These are phyloP conservation scores for Crossaster papposus DNA, from an alignment of 53 echinoderm and acorn worm genomes.

Conservation along the genomic window DNA sequence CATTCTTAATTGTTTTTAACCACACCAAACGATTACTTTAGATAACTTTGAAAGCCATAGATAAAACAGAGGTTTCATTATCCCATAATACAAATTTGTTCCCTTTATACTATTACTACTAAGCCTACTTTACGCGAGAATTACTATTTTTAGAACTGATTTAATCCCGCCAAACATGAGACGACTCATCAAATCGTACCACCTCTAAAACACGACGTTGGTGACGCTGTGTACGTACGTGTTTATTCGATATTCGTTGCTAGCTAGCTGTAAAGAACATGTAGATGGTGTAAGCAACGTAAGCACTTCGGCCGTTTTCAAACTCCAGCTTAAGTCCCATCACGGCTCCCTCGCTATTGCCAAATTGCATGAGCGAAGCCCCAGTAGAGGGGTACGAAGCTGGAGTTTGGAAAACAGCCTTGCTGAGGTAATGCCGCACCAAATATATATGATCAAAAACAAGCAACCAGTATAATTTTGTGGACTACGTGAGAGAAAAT, in stretches of 20 bases:
- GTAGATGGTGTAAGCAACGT: neutral
- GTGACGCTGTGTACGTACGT: slow-evolving; percentile 33
- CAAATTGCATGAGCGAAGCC: too few relatives aligned
- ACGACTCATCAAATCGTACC: neutral
- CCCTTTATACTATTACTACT: too few relatives aligned
- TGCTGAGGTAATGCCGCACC: neutral
- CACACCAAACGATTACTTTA: neutral
- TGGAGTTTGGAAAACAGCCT: too few relatives aligned
- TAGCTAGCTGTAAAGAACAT: neutral
- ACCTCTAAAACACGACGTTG: slow-evolving; percentile 53
- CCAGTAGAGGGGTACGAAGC: too few relatives aligned
- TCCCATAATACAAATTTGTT: neutral
- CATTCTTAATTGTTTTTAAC: neutral
- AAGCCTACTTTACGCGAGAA: neutral
- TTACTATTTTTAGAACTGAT: neutral
- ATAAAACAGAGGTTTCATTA: neutral
- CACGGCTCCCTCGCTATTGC: too few relatives aligned
- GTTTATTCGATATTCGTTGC: too few relatives aligned
- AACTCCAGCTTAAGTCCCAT: too few relatives aligned
- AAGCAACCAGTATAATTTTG: neutral
- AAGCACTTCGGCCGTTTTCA: neutral
- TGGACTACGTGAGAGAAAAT: neutral
- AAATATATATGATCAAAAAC: neutral
- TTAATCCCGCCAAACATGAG: neutral
- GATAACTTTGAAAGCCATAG: neutral